A percentile compares a stretch with the other conserved stretches of the same genome.
Conservation (phyloP, 1,140 invertebrate genomes). For the Drosophila pandora region DNA sequence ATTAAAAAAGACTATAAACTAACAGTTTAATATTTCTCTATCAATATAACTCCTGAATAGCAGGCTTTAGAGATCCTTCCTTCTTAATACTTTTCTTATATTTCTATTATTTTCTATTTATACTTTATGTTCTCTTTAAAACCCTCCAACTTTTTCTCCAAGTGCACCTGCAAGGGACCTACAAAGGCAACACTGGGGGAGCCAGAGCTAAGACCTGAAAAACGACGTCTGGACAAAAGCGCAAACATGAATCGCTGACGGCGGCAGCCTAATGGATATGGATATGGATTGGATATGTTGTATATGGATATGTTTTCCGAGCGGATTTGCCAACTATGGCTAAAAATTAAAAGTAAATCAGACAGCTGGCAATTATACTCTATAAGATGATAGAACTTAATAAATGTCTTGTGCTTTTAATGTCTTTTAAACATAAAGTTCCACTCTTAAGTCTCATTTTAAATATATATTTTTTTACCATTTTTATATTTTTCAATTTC, state of each 20-base stretch:
- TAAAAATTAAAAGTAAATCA: slow-evolving; percentile 44
- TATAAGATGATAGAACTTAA: neutral
- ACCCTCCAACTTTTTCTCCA: neutral
- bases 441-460: neutral
- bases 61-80: too few relatives aligned
- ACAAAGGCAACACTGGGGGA: neutral
- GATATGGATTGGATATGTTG: slow-evolving; percentile 57
- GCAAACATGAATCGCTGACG: slow-evolving; percentile 78
- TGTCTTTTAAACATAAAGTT: neutral
- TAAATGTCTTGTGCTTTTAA: too few relatives aligned
- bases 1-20: too few relatives aligned
- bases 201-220: slow-evolving; percentile 30
- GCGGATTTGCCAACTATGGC: slow-evolving; percentile 17
- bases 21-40: too few relatives aligned
- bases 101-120: too few relatives aligned
- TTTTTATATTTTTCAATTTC: slow-evolving; percentile 62
- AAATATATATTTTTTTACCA: neutral
- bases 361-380: slow-evolving; percentile 21
- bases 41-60: neutral
- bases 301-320: slow-evolving; percentile 38
- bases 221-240: slow-evolving; percentile 71
- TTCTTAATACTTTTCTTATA: neutral
- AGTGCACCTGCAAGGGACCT: neutral
- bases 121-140: neutral
- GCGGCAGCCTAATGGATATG: slow-evolving; percentile 78